These are phyloP conservation scores for Torymus aiolomorphi DNA, from an alignment of 2,888 invertebrate genomes.

Conservation along the genomic window DNA sequence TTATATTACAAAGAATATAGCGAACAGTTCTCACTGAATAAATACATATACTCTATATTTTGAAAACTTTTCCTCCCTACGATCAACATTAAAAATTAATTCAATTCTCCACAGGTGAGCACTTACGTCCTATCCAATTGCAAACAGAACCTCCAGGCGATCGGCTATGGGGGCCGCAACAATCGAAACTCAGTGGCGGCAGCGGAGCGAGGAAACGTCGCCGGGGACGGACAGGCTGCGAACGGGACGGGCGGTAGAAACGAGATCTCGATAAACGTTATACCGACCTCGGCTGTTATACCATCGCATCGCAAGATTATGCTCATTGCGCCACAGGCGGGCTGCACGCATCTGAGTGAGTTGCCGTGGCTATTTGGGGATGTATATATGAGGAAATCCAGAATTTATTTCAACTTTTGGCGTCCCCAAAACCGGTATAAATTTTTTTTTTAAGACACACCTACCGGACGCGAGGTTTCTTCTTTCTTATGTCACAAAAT, in stretches of 20 bases:
- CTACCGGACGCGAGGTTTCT: too few species aligned
- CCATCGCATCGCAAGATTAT: slow-evolving; percentile 70
- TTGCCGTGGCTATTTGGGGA: too few species aligned
- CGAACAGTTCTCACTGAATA: too few species aligned
- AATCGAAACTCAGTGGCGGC: slow-evolving; percentile 47
- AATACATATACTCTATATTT: neutral
- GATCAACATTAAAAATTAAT: neutral
- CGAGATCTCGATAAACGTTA: slow-evolving; percentile 71
- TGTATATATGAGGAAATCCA: too few species aligned
- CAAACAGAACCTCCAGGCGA: slow-evolving; percentile 53
- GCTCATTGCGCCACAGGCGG: slow-evolving; percentile 68
- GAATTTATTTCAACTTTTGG: too few species aligned
- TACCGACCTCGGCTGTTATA: slow-evolving; percentile 68
- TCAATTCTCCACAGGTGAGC: slow-evolving; percentile 39
- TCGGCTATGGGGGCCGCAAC: slow-evolving; percentile 46
- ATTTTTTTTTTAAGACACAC: too few species aligned
- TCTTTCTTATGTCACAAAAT: neutral
- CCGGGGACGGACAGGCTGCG: neutral
- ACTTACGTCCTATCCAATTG: slow-evolving; percentile 56
- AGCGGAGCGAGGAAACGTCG: neutral
- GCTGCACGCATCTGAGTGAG: slow-evolving; percentile 68
- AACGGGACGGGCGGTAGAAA: slow-evolving; percentile 58
- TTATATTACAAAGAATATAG: too few species aligned
- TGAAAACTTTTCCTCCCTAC: neutral
- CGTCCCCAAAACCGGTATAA: too few species aligned